phyloP scores from a whole-genome alignment of 1,140 invertebrate genomes.

The Melipona quadrifasciata region DNA sequence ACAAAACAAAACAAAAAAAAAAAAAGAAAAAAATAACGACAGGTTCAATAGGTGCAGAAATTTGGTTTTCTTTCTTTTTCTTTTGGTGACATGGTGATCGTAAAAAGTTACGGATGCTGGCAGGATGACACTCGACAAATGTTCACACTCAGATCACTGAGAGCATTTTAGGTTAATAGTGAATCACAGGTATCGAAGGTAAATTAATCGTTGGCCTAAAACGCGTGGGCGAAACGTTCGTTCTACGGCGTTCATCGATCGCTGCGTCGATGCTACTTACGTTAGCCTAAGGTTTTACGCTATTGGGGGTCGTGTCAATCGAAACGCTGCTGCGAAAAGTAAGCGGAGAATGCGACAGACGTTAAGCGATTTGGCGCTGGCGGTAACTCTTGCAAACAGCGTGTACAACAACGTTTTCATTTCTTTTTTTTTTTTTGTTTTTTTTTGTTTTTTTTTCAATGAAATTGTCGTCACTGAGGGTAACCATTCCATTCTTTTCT shows the following conservation, averaged over 20 bases:
- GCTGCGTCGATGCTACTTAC: conserved; percentile 56
- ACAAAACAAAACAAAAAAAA: not conserved
- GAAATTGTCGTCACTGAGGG: conserved; percentile 1
- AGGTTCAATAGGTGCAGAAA: conserved; percentile 30
- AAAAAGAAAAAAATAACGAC: not conserved
- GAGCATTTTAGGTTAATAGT: conserved; percentile 37
- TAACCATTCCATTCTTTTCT: conserved; percentile 12
- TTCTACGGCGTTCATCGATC: conserved; percentile 61
- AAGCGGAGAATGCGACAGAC: conserved; percentile 53
- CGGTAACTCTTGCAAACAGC: conserved; percentile 44
- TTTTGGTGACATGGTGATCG: not conserved
- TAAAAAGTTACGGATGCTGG: not conserved
- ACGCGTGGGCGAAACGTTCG: conserved; percentile 48
- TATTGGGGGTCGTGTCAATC: conserved; percentile 39
- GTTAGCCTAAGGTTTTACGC: conserved; percentile 47
- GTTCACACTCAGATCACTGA: conserved; percentile 39
- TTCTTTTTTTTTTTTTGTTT: too few relatives aligned
- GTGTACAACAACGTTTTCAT: not conserved
- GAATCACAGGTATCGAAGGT: conserved; percentile 24
- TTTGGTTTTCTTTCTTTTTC: not conserved
- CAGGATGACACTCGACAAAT: not conserved
- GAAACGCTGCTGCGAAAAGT: conserved; percentile 49
- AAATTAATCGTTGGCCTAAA: conserved; percentile 44
- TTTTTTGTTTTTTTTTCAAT: not conserved
- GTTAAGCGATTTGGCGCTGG: conserved; percentile 46